Evolutionary conservation across 1,140 invertebrate species (phyloP).

Genomic region (Diachasma alloeum): DNA sequence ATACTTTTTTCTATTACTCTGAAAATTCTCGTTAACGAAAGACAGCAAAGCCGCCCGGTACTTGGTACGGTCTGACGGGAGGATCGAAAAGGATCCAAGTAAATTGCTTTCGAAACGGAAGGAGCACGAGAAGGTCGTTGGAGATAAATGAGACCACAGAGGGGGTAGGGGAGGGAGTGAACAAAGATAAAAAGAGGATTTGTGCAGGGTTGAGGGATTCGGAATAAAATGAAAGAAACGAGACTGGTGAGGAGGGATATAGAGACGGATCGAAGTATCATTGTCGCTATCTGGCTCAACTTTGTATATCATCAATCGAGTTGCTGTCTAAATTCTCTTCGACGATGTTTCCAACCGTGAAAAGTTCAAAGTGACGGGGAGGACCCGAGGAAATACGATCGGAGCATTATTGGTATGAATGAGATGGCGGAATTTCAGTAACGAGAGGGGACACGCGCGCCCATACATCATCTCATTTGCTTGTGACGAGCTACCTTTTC

Average conservation of each 20-base stretch:
- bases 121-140: background rate
- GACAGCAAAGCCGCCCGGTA: slow-evolving; percentile 2
- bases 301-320: slow-evolving; percentile 1
- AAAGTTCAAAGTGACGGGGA: too few species aligned
- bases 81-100: slow-evolving; percentile 9
- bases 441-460: too few species aligned
- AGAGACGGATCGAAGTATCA: slow-evolving; percentile 1
- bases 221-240: slow-evolving; percentile 4
- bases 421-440: too few species aligned
- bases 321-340: background rate
- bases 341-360: background rate
- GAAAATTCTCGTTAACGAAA: slow-evolving; percentile 9
- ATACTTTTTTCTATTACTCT: background rate
- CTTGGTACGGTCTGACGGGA: background rate
- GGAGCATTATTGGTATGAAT: too few species aligned
- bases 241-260: background rate
- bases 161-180: background rate
- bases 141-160: slow-evolving; percentile 4
- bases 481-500: too few species aligned
- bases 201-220: background rate
- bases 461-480: too few species aligned
- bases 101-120: slow-evolving; percentile 11
- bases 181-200: slow-evolving; percentile 8
- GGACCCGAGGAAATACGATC: too few species aligned
- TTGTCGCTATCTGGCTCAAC: background rate